These are phyloP conservation scores for Propithecus deckenii DNA, from an alignment of 2,797 vertebrate genomes.

Conservation along the genomic window DNA sequence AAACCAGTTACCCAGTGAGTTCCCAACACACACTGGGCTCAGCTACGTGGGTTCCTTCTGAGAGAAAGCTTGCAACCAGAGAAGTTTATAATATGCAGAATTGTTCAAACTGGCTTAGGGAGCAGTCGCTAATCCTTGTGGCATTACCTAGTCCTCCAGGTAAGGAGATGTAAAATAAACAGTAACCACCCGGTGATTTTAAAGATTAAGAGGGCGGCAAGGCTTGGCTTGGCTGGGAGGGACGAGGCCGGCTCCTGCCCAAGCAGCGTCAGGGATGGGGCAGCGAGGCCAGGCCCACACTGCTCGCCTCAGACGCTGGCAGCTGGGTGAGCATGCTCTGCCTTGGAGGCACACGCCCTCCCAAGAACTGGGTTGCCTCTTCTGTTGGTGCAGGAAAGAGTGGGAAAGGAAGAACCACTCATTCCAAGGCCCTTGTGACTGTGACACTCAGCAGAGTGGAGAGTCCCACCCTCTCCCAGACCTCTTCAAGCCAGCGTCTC, in stretches of 20 bases:
- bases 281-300: accelerated
- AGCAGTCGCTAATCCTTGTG: too few species aligned
- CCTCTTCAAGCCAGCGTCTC: neutral
- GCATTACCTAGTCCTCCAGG: too few species aligned
- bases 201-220: neutral
- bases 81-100: too few species aligned
- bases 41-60: too few species aligned
- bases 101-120: too few species aligned
- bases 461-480: neutral
- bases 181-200: too few species aligned
- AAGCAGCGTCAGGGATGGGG: accelerated
- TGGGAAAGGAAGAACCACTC: neutral
- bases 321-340: neutral
- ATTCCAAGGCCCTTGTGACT: neutral
- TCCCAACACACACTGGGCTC: too few species aligned
- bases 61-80: too few species aligned
- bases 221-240: neutral
- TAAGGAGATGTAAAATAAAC: too few species aligned
- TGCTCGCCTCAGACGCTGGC: too few species aligned
- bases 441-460: neutral
- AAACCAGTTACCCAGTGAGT: too few species aligned
- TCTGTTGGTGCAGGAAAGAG: neutral
- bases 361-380: neutral
- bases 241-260: accelerated
- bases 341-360: neutral